Percentiles rank a stretch among this genome's conserved stretches.
phyloP scores from a whole-genome alignment of 1,140 invertebrate species.

The Lucilia sericata region DNA sequence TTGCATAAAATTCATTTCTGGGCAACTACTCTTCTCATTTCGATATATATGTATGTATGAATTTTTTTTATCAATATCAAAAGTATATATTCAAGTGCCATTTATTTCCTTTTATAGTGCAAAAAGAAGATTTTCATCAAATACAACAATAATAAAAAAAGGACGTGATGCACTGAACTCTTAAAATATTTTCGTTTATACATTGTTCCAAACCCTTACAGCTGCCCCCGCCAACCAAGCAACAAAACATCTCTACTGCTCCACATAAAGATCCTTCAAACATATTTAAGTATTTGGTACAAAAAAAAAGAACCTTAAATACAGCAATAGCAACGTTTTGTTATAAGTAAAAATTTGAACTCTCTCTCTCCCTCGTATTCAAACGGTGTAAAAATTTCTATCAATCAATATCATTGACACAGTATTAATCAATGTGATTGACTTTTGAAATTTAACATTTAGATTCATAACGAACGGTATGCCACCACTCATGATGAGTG shows the following conservation, averaged over 20 bases:
- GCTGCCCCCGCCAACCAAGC: neutral
- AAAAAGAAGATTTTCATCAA: neutral
- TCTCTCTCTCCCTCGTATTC: neutral
- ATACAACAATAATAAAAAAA: neutral
- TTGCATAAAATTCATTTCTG: no score
- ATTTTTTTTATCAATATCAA: no score
- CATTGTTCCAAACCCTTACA: neutral
- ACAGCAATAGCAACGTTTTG: neutral
- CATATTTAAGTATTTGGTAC: no score
- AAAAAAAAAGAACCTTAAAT: neutral
- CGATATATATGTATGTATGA: no score
- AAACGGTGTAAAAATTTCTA: neutral
- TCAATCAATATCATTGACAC: constrained; percentile 39
- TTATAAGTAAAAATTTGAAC: no score
- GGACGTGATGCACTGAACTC: neutral
- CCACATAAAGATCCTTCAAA: no score
- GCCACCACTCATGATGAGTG: no score
- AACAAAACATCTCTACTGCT: no score
- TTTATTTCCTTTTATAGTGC: neutral
- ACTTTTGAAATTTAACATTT: constrained; percentile 8
- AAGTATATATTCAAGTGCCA: neutral
- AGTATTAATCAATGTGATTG: constrained; percentile 40
- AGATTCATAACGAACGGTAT: neutral
- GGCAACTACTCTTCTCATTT: no score
- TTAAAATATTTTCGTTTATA: neutral